phyloP scores from a whole-genome alignment of 1,140 invertebrate species.

The Drosophila orosa region DNA sequence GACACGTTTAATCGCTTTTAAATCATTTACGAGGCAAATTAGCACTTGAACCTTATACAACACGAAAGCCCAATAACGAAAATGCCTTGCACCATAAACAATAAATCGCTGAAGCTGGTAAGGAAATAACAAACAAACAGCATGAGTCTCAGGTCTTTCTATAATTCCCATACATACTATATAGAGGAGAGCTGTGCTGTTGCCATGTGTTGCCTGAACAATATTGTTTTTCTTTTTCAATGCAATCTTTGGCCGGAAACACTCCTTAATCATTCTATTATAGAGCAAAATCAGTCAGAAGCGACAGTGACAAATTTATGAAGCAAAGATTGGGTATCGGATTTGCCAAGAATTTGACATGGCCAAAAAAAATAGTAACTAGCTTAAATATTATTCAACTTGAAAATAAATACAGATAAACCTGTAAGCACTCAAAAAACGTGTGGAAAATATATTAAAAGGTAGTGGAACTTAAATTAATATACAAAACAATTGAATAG shows the following conservation, averaged over 20 bases:
- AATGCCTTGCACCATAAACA: constrained; percentile 24
- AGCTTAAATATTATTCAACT: background rate
- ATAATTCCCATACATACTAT: too few relatives aligned
- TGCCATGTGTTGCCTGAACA: constrained; percentile 8
- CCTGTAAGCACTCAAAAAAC: background rate
- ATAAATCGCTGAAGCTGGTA: constrained; percentile 22
- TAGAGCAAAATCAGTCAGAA: background rate
- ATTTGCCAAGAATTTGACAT: background rate
- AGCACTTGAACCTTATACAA: constrained; percentile 63
- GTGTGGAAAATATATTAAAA: background rate
- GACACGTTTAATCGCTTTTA: constrained; percentile 72
- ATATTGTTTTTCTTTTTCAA: constrained; percentile 17
- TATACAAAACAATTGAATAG: too few relatives aligned
- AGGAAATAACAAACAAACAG: constrained; percentile 12
- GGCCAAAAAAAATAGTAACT: background rate
- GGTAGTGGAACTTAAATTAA: background rate
- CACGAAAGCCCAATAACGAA: constrained; percentile 17
- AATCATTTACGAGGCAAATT: constrained; percentile 79
- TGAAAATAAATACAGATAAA: background rate
- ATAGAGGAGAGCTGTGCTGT: constrained; percentile 2
- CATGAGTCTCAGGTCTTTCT: constrained; percentile 9
- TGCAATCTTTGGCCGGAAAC: constrained; percentile 15
- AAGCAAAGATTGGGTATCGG: background rate
- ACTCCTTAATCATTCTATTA: too few relatives aligned
- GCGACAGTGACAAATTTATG: background rate